These are phyloP conservation scores for Agelaius tricolor DNA, from an alignment of 2,113 vertebrate genomes.

Conservation along the genomic window DNA sequence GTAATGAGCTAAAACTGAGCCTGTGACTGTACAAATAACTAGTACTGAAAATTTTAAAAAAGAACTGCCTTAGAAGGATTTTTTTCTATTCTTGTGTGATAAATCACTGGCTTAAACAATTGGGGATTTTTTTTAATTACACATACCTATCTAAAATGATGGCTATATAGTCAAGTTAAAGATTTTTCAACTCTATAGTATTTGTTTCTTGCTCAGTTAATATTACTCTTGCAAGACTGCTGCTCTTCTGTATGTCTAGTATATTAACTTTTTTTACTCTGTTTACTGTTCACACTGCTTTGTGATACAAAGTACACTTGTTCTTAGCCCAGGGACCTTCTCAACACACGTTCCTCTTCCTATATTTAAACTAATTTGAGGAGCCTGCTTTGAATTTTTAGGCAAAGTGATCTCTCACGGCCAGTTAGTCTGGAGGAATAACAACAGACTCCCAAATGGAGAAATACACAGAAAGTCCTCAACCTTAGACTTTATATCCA, in stretches of 20 bases:
- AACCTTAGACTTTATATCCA: neutral
- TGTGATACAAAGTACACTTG: neutral
- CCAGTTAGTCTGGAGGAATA: neutral
- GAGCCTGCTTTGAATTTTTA: neutral
- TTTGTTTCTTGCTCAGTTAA: neutral
- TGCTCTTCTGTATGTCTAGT: neutral
- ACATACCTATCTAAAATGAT: neutral
- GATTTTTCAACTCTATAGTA: neutral
- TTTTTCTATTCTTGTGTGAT: constrained; percentile 16
- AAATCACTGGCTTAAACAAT: constrained; percentile 9
- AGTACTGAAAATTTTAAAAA: constrained; percentile 29
- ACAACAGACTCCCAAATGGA: neutral
- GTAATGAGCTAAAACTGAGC: constrained; percentile 52
- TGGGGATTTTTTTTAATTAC: constrained; percentile 48
- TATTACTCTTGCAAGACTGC: neutral
- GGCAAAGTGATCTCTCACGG: neutral
- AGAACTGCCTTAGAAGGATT: constrained; percentile 17
- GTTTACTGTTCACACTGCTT: neutral
- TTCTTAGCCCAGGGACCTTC: neutral
- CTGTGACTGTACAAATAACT: constrained; percentile 40
- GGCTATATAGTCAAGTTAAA: neutral
- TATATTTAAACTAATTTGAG: neutral
- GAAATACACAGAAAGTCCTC: neutral
- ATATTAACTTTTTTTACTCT: neutral
- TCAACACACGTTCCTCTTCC: neutral